Base-by-base conservation (phyloP, 2,888 invertebrate species). In the Mechanitis mazaeus region DNA sequence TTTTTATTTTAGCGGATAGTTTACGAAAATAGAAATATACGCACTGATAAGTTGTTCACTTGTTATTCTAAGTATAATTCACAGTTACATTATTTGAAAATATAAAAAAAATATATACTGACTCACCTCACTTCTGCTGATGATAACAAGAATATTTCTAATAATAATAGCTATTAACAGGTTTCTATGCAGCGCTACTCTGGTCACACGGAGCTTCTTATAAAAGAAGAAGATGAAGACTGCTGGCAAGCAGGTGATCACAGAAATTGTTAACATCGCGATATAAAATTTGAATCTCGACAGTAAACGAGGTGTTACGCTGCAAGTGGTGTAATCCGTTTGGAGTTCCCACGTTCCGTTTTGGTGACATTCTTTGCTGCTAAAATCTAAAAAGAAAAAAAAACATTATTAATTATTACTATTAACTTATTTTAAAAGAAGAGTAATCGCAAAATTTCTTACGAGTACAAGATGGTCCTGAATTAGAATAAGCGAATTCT, bases 111-210 rank as follows among this genome's bases (percentile, higher is more conserved):
- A 35, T 12, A 38, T 9, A 42, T n/a, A 9, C 42, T 6, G 20
- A 62, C 85, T 84, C 55, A 93, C 91, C 71, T 88, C 79, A 67
- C 84, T 86, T 71, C 93, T 91, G 31, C 91, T 90, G 20, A 92
- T 70, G 45, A 93, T 91, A 3, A 92, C 91, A 20, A 93, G 78
- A 9, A 91, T 69, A 71, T 93, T 93, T 65, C 93, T 88, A 1
- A 92, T 58, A 1, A 92, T 83, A 50, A 93, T 92, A 2, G 92
- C 88, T 3, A 92, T 84, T 1, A 94, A 79, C 42, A 94, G 78
- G 73, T 93, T 93, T 63, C 93, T 85, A 67, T 93, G 93, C 38
- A 94, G 75, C 0, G 85, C 85, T 0, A 93, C 87, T 64, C 92
- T 84, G 3, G 89, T 90, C 12, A 89, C 81, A 50, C 92, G 80